These are phyloP conservation scores for Allygus modestus DNA, from an alignment of 2,888 invertebrate genomes.

Conservation along the genomic window DNA sequence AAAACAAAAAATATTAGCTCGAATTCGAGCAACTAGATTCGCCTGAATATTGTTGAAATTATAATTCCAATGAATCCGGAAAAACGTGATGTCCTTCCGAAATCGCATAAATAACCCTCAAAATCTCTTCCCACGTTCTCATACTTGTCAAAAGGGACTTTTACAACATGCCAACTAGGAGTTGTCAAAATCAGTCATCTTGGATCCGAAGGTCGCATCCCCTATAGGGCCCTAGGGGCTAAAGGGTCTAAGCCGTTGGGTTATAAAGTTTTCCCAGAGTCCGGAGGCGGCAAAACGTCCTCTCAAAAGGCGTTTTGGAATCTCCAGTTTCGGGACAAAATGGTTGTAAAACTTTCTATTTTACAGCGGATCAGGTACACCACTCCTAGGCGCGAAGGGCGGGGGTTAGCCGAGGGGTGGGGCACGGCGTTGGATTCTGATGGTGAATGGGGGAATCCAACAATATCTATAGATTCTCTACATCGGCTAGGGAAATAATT, in stretches of 20 bases:
- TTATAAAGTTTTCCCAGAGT: conserved; percentile 26
- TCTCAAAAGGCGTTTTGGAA: not conserved
- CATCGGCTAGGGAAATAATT: too few species aligned
- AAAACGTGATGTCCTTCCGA: too few species aligned
- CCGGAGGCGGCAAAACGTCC: not conserved
- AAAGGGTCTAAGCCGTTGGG: conserved; percentile 39
- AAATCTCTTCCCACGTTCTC: not conserved
- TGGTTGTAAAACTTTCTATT: conserved; percentile 50
- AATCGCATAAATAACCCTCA: too few species aligned
- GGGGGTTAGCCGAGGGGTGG: not conserved
- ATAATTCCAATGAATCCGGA: too few species aligned
- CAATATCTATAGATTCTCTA: too few species aligned
- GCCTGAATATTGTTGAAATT: too few species aligned
- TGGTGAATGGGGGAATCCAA: too few species aligned
- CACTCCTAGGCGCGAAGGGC: conserved; percentile 2
- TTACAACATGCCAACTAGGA: conserved; percentile 11
- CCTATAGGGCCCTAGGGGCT: not conserved
- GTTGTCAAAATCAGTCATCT: conserved; percentile 23
- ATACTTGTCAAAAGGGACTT: not conserved
- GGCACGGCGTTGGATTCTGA: too few species aligned
- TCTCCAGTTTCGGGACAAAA: conserved; percentile 31
- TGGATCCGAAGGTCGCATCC: conserved; percentile 22
- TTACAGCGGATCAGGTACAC: conserved; percentile 45
- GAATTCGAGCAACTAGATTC: too few species aligned
- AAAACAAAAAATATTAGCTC: too few species aligned